Percentiles rank a stretch among this genome's conserved stretches.
Conservation (phyloP, 2,113 vertebrate genomes). For the Pogona vitticeps region DNA sequence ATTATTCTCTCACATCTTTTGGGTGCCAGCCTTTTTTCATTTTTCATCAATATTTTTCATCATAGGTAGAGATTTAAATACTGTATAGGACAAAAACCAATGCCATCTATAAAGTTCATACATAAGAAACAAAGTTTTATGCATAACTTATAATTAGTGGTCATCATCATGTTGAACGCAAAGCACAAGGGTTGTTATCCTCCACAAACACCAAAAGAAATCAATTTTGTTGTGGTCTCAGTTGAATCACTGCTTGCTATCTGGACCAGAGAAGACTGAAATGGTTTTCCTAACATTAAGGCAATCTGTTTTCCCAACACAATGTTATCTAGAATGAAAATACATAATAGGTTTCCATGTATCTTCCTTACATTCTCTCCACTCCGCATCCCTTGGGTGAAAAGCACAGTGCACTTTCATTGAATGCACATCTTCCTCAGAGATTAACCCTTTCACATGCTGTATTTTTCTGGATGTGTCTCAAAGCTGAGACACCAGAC, state of each 20-base stretch:
- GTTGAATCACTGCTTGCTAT: background rate
- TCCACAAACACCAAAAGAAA: background rate
- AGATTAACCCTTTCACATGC: background rate
- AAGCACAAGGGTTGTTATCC: constrained; percentile 2
- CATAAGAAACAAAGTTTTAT: constrained; percentile 23
- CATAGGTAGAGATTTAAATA: background rate
- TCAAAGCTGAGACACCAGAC: no score
- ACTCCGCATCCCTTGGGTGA: background rate
- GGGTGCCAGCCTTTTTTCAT: constrained; percentile 45
- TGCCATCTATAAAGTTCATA: background rate
- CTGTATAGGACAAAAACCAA: background rate
- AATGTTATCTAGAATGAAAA: constrained; percentile 4
- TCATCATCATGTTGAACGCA: constrained; percentile 15
- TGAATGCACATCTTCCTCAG: background rate
- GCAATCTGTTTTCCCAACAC: background rate
- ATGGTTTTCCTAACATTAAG: background rate
- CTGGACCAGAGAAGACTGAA: background rate
- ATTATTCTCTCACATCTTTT: constrained; percentile 43
- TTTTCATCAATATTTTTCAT: background rate
- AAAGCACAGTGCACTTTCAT: background rate
- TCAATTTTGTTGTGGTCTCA: background rate
- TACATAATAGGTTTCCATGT: background rate
- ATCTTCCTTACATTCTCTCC: no score
- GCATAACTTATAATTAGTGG: constrained; percentile 26
- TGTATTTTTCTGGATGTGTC: no score